Percentiles rank a stretch among this genome's conserved stretches.
Evolutionary conservation across 2,113 vertebrate species (phyloP).

Genomic region (Nothocercus nigrocapillus): DNA sequence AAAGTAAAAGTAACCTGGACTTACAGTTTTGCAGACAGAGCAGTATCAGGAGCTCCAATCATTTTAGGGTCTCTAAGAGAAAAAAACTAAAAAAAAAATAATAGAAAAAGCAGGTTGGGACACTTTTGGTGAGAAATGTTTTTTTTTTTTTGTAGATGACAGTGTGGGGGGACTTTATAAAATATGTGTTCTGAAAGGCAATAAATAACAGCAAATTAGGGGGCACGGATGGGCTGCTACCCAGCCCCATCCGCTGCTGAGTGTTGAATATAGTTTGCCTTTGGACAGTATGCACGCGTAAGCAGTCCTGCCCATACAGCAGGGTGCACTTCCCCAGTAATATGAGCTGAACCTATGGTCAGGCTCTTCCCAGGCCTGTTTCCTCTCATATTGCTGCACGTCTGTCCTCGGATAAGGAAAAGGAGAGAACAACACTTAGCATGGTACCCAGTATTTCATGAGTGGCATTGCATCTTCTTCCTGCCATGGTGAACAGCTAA

Average conservation of each 20-base stretch:
- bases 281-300: neutral
- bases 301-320: neutral
- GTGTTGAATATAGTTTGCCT: neutral
- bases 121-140: neutral
- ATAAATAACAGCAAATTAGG: neutral
- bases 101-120: neutral
- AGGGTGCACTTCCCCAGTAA: constrained; percentile 7
- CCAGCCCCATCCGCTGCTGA: neutral
- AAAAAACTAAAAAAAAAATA: neutral
- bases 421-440: neutral
- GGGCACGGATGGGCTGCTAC: neutral
- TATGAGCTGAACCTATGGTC: neutral
- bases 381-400: constrained; percentile 28
- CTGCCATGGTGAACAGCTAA: constrained; percentile 45
- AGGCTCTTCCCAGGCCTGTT: constrained; percentile 29
- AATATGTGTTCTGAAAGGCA: neutral
- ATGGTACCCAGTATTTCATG: too few species aligned
- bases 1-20: neutral
- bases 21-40: neutral
- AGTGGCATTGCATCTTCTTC: neutral
- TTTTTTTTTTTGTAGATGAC: neutral
- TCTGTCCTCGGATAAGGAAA: constrained; percentile 34
- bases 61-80: neutral
- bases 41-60: neutral
- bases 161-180: neutral